phyloP scores from a whole-genome alignment of 2,113 vertebrate genomes.

The Burhinus bistriatus region DNA sequence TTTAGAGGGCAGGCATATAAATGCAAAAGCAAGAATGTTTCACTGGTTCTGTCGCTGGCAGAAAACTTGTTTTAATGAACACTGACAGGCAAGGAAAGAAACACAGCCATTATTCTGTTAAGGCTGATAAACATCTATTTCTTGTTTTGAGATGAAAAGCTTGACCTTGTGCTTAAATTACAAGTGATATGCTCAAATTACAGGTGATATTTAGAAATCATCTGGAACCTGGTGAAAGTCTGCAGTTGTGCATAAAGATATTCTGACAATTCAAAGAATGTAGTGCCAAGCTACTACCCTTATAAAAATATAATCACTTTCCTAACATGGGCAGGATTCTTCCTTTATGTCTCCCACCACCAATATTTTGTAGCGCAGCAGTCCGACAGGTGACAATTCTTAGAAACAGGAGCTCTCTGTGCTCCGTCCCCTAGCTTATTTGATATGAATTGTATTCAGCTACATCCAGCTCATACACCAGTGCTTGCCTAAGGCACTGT shows the following conservation, averaged over 20 bases:
- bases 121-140: not conserved
- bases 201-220: not conserved
- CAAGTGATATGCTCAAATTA: not conserved
- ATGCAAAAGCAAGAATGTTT: not conserved
- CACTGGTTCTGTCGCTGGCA: not conserved
- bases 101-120: not conserved
- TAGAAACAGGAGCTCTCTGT: not conserved
- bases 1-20: not conserved
- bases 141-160: not conserved
- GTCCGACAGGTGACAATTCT: not conserved
- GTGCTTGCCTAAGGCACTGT: slow-evolving; percentile 17
- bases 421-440: not conserved
- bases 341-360: not conserved
- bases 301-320: not conserved
- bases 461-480: not conserved
- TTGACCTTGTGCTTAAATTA: not conserved
- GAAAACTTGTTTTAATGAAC: not conserved
- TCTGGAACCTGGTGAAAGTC: not conserved
- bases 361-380: not conserved
- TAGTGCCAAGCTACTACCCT: not conserved
- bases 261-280: not conserved
- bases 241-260: not conserved
- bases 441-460: not conserved
- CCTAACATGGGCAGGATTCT: not conserved
- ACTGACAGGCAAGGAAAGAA: not conserved